A percentile compares a stretch with the other conserved stretches of the same genome.
phyloP scores from a whole-genome alignment of 2,113 vertebrate species.

The Arenaria interpres region DNA sequence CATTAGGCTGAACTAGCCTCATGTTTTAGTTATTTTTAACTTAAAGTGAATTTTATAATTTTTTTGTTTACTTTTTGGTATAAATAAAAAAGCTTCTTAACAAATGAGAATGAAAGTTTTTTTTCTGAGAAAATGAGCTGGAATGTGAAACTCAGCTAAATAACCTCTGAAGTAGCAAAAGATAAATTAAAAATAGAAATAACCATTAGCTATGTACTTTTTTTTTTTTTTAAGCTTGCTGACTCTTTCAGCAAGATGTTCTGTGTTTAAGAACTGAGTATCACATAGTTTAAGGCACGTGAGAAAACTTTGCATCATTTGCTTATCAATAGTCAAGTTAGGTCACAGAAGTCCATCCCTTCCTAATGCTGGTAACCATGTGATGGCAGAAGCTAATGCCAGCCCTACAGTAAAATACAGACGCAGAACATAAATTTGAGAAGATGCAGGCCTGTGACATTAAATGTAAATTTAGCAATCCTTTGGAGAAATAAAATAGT shows the following conservation, averaged over 20 bases:
- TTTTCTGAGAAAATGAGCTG: not conserved
- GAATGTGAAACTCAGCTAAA: conserved; percentile 31
- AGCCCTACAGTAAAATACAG: not conserved
- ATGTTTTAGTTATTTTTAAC: conserved; percentile 58
- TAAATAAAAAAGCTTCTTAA: not conserved
- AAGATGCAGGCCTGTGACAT: not conserved
- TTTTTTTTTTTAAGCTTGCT: not conserved
- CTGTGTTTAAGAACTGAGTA: not conserved
- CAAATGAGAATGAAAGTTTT: not conserved
- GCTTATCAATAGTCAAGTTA: not conserved
- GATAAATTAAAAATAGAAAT: not conserved
- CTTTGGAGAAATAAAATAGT: not conserved
- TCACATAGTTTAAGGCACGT: not conserved
- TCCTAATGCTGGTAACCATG: not conserved
- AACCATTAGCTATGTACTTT: not conserved
- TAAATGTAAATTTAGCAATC: not conserved
- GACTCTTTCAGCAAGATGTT: not conserved
- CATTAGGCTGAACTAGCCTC: conserved; percentile 36
- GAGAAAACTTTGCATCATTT: not conserved
- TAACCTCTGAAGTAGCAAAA: not conserved
- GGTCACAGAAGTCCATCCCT: not conserved
- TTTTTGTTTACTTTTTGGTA: conserved; percentile 11
- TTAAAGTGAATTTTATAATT: not conserved
- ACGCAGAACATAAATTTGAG: not conserved
- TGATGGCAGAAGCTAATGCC: not conserved